Evolutionary conservation across 2,888 invertebrate species (phyloP).

Genomic region (Pandemis corylana): DNA sequence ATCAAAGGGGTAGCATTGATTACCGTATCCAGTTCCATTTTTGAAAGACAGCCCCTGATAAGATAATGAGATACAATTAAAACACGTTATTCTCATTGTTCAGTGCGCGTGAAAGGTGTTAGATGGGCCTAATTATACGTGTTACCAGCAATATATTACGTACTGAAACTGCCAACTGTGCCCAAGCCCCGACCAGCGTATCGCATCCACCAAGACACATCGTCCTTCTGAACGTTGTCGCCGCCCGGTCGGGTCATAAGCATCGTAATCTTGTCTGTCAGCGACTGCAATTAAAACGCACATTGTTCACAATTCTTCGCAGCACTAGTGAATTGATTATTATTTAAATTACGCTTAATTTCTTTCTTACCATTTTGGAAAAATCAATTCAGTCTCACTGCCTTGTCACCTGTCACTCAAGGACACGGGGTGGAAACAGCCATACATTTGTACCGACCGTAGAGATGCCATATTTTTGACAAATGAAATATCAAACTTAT

Average conservation of each 20-base stretch:
- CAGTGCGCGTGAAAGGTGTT: constrained; percentile 30
- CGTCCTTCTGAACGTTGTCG: constrained; percentile 91
- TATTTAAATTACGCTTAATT: constrained; percentile 53
- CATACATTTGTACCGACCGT: too few species aligned
- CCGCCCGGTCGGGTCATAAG: constrained; percentile 93
- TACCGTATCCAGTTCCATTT: constrained; percentile 7
- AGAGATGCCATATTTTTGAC: too few species aligned
- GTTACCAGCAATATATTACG: constrained; percentile 69
- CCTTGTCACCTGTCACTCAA: constrained; percentile 68
- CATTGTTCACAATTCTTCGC: constrained; percentile 50
- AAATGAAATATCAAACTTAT: too few species aligned
- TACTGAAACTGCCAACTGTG: constrained; percentile 93
- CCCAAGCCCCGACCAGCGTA: constrained; percentile 93
- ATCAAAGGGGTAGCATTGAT: constrained; percentile 6
- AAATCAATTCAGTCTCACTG: constrained; percentile 75
- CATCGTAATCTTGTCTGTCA: constrained; percentile 91
- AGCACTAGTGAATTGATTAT: constrained; percentile 39
- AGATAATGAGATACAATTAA: constrained; percentile 35
- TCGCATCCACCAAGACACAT: constrained; percentile 95
- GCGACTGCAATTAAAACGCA: constrained; percentile 84
- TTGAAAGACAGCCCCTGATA: constrained; percentile 27
- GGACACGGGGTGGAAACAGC: too few species aligned
- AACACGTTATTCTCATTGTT: constrained; percentile 25
- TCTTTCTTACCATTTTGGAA: constrained; percentile 76
- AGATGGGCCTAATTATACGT: constrained; percentile 37